phyloP scores from a whole-genome alignment of 2,888 invertebrate genomes.

The Hypomecis atomaria region DNA sequence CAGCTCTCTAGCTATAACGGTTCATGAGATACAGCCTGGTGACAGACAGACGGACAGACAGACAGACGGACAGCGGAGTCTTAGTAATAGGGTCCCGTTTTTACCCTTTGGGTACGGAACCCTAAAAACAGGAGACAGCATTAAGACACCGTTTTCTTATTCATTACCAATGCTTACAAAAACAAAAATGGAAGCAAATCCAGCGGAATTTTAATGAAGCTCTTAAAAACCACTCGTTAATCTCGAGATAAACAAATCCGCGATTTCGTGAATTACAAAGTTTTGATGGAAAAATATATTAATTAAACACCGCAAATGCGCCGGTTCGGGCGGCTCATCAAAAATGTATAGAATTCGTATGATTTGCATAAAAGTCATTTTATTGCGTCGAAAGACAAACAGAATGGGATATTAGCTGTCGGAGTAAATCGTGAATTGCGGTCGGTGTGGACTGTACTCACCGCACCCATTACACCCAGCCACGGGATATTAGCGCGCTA shows the following conservation, averaged over 20 bases:
- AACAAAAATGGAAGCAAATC: constrained; percentile 24
- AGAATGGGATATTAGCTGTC: constrained; percentile 82
- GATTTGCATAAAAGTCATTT: constrained; percentile 85
- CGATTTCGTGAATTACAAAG: constrained; percentile 64
- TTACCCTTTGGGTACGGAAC: too few species aligned
- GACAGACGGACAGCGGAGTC: too few species aligned
- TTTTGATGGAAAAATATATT: constrained; percentile 80
- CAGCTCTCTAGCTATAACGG: too few species aligned
- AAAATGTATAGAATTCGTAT: constrained; percentile 85
- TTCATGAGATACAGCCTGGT: too few species aligned
- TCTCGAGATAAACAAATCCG: constrained; percentile 56
- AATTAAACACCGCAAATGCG: constrained; percentile 78
- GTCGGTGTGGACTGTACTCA: constrained; percentile 48
- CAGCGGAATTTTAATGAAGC: constrained; percentile 29
- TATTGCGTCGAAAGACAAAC: constrained; percentile 84
- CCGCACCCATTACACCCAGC: constrained; percentile 17
- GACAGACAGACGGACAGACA: too few species aligned
- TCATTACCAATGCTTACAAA: constrained; percentile 20
- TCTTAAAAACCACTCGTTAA: constrained; percentile 39
- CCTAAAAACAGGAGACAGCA: too few species aligned
- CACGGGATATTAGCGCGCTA: constrained; percentile 1
- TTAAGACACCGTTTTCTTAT: constrained; percentile 11
- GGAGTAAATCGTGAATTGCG: constrained; percentile 74
- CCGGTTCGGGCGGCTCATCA: constrained; percentile 74
- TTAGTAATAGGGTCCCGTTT: too few species aligned